These are phyloP conservation scores for Protomyctophum bolini DNA, from an alignment of 2,113 vertebrate species.

Conservation along the genomic window DNA sequence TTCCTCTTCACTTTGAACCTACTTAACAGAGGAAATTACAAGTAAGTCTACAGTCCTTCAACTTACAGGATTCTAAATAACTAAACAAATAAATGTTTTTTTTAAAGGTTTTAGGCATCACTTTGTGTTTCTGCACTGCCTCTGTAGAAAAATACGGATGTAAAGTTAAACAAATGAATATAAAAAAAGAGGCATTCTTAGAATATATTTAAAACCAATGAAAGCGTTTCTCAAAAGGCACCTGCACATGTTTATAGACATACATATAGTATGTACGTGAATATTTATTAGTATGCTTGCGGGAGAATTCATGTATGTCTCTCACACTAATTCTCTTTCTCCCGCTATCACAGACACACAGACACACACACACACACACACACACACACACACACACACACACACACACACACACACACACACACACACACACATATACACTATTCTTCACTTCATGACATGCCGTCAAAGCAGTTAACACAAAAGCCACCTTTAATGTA, in stretches of 20 bases:
- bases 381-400: conserved; percentile 42
- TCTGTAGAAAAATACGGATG: conserved; percentile 27
- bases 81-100: no score
- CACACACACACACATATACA: conserved; percentile 31
- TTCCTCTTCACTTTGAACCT: conserved; percentile 61
- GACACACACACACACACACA: background rate
- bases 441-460: conserved; percentile 65
- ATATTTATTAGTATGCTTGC: no score
- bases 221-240: no score
- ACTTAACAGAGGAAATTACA: conserved; percentile 52
- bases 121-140: no score
- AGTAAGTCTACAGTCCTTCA: conserved; percentile 27
- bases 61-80: background rate
- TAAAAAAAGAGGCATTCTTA: conserved; percentile 27
- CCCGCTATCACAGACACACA: background rate
- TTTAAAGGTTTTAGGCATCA: no score
- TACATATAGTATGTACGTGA: no score
- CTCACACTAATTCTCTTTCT: no score
- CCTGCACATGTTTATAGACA: no score
- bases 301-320: no score
- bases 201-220: no score
- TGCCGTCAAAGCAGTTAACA: conserved; percentile 67
- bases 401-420: conserved; percentile 15
- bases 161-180: conserved; percentile 49
- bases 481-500: conserved; percentile 78